Evolutionary conservation across 2,888 invertebrate species (phyloP), one percentile per base, ranked within the genome.

Genomic region (Pseudococcus jackbeardsleyi): DNA sequence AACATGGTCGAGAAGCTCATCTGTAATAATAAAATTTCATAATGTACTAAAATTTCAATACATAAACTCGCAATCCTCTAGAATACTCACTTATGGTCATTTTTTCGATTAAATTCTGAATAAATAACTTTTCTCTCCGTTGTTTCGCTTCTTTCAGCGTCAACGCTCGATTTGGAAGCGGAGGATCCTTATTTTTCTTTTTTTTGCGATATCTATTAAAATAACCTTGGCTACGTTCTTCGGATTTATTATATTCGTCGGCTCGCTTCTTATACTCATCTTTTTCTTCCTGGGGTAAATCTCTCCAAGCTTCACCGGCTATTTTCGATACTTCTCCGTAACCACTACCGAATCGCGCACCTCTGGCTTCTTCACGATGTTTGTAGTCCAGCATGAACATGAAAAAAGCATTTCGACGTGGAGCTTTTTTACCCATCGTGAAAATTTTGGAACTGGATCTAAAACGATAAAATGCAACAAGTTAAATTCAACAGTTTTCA

Each of bases 221-320:
- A 0, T 12, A 42, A 42, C 79, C 79, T 39, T 19, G 42, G 5
- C 11, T 19, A 4, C 79, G 42, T 19, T 42, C 79, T 46, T 82
- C 79, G 11, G 79, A 82, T 82, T 82, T 82, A 46, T 82, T 82
- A 19, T 82, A 82, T 0, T 82, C 79, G 3, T 82, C 79, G 9
- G 79, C 79, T 11, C 6, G 15, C 12, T 82, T 39, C 46, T 82
- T 82, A 22, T 82, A 82, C 0, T 11, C 0, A 6, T 82, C 79
- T 22, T 82, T 82, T 26, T 46, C 46, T 17, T 46, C n/a, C 19
- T 82, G 42, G 11, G 79, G 19, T 19, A 46, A 19, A 9, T 46
- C 5, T 85, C 9, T 54, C 85, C 85, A 85, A 4, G 50, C 26
- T 0, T 54, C 59, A n/a, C 50, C 6, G 64, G 85, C 85, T 0